phyloP scores from a whole-genome alignment of 2,113 vertebrate genomes.

The Onychostruthus taczanowskii region DNA sequence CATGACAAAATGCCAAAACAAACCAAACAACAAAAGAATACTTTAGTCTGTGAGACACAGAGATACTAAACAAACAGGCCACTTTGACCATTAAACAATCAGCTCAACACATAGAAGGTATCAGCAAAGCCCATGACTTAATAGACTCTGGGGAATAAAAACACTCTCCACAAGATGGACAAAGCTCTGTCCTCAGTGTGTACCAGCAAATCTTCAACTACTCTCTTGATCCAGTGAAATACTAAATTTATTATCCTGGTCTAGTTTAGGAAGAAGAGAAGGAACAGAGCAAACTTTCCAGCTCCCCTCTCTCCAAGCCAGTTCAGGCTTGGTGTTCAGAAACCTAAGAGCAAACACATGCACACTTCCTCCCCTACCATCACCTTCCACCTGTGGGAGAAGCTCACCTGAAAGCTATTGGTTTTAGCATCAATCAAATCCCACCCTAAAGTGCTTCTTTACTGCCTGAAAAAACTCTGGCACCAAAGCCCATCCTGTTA shows the following conservation, averaged over 20 bases:
- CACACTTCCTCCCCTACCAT: background rate
- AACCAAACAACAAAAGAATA: background rate
- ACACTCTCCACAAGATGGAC: rapidly evolving
- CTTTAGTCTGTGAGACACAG: background rate
- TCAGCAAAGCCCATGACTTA: background rate
- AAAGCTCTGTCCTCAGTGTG: rapidly evolving
- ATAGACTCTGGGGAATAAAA: background rate
- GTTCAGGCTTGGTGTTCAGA: background rate
- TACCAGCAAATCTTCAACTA: background rate
- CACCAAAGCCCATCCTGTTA: background rate
- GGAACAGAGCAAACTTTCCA: background rate
- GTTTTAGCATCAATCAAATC: background rate
- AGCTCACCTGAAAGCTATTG: background rate
- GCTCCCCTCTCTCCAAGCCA: background rate
- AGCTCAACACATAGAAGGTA: background rate
- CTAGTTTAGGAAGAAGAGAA: background rate
- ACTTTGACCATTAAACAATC: background rate
- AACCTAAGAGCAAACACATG: background rate
- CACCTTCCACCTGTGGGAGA: background rate
- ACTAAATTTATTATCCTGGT: background rate
- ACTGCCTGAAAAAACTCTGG: background rate
- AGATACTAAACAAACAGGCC: background rate
- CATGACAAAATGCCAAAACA: background rate
- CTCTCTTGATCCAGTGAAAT: background rate
- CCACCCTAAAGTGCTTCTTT: background rate